A percentile compares a stretch with the other conserved stretches of the same genome.
Evolutionary conservation across 2,888 invertebrate genomes (phyloP).

Genomic region (Dasypolia templi): DNA sequence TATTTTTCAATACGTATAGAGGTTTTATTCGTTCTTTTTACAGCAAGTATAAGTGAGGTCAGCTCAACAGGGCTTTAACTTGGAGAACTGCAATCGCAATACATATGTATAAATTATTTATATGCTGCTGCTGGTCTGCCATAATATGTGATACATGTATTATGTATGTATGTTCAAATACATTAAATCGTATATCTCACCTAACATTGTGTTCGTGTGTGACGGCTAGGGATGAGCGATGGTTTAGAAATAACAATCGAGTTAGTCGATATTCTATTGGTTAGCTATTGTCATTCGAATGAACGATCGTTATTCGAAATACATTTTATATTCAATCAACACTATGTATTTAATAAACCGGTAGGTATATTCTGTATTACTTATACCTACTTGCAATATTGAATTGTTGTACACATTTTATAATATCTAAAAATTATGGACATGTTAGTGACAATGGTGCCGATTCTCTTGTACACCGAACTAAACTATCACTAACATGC

Average conservation of each 20-base stretch:
- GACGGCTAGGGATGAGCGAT: constrained; percentile 29
- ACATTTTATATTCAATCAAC: background rate
- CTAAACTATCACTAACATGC: too few relatives aligned
- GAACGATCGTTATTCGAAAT: background rate
- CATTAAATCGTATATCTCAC: constrained; percentile 40
- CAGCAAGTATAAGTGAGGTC: constrained; percentile 71
- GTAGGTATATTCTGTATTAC: background rate
- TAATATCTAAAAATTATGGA: background rate
- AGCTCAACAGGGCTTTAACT: constrained; percentile 48
- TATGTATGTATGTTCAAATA: constrained; percentile 16
- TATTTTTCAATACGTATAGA: constrained; percentile 87
- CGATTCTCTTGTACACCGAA: too few relatives aligned
- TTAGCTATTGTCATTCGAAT: constrained; percentile 2
- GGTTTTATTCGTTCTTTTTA: constrained; percentile 80
- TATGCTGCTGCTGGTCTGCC: constrained; percentile 3
- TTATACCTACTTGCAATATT: background rate
- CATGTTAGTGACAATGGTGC: too few relatives aligned
- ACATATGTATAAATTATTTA: constrained; percentile 21
- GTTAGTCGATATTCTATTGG: constrained; percentile 2
- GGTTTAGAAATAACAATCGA: constrained; percentile 24
- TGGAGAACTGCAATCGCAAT: constrained; percentile 23
- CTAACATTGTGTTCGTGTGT: constrained; percentile 12
- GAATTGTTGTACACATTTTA: background rate
- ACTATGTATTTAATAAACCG: background rate
- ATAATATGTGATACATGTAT: constrained; percentile 6